phyloP scores from a whole-genome alignment of 2,888 invertebrate genomes.

The Euproctis similis region DNA sequence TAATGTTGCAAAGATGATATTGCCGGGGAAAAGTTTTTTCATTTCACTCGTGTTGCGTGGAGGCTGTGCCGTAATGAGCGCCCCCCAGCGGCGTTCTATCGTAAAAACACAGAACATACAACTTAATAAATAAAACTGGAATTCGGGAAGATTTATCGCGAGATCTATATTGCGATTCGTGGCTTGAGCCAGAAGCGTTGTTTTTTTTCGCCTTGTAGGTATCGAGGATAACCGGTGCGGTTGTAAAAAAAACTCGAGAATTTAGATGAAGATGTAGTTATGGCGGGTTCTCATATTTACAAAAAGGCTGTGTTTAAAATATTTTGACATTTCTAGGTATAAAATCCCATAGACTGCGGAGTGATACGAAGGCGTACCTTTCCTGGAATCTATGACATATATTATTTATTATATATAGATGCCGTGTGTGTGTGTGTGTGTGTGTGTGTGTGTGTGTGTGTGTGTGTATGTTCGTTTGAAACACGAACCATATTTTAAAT shows the following conservation, averaged over 20 bases:
- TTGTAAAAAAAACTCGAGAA: slow-evolving; percentile 55
- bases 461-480: neutral
- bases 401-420: slow-evolving; percentile 37
- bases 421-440: slow-evolving; percentile 5
- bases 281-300: slow-evolving; percentile 48
- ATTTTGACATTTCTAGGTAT: slow-evolving; percentile 71
- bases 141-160: slow-evolving; percentile 70
- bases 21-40: slow-evolving; percentile 75
- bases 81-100: slow-evolving; percentile 62
- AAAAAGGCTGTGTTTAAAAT: slow-evolving; percentile 51
- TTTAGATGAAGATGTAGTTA: slow-evolving; percentile 54
- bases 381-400: slow-evolving; percentile 44
- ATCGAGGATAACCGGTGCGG: slow-evolving; percentile 35
- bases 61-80: slow-evolving; percentile 60
- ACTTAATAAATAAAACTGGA: slow-evolving; percentile 73
- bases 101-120: slow-evolving; percentile 72
- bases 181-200: slow-evolving; percentile 40
- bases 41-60: slow-evolving; percentile 62
- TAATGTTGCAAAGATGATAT: slow-evolving; percentile 47
- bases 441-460: slow-evolving; percentile 3
- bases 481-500: slow-evolving; percentile 16
- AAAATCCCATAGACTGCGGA: slow-evolving; percentile 25
- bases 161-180: slow-evolving; percentile 59
- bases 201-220: slow-evolving; percentile 45
- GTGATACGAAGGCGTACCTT: slow-evolving; percentile 39